Evolutionary conservation across 92 coral and sea anemone genomes (phyloP), one percentile per base, ranked within the genome.

Genomic region (Plumapathes pennacea): DNA sequence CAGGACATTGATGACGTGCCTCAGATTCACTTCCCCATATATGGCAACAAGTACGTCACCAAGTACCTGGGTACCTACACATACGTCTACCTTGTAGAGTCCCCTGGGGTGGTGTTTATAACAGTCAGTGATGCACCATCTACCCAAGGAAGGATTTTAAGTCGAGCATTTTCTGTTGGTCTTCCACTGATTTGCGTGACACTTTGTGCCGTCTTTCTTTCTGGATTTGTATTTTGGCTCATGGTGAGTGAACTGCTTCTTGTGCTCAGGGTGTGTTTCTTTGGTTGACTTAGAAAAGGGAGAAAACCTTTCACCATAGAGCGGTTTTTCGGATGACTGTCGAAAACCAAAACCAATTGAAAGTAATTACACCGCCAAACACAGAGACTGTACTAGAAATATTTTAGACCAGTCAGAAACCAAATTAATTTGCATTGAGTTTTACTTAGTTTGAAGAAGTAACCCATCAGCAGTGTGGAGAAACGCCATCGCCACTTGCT

Each of bases 61-160:
- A 66, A 44, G 13, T 83, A 78, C 57, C 60, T 71, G 71, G 90
- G 86, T 2, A 57, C 37, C 11, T 52, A 67, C 37, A 57, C 62
- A 11, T 88, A 73, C 25, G 60, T 83, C 18, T 71, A 86, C 59
- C 61, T 88, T 14, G 78, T 83, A 66, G 77, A 83, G 37, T 78
- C 96, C 4, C 83, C 96, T 17, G 96, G 96, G 19, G 63, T 85
- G 13, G 94, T 78, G 12, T 89, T 81, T 32, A 85, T 89, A 27
- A 83, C 86, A 6, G 79, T 82, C 39, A 57, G 50, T 26, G 46
- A 74, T 36, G 25, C 46, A 23, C 74, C 86, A 1, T 78, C 59
- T 10, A 37, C 26, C 6, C 64, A 54, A 4, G 76, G 67, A 8
- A 20, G 10, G 25, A 67, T 53, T 50, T 68, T 77, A 47, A 15